Percentiles rank a stretch among this genome's conserved stretches.
Evolutionary conservation across 2,113 vertebrate species (phyloP).

Genomic region (Tetraodon nigroviridis): DNA sequence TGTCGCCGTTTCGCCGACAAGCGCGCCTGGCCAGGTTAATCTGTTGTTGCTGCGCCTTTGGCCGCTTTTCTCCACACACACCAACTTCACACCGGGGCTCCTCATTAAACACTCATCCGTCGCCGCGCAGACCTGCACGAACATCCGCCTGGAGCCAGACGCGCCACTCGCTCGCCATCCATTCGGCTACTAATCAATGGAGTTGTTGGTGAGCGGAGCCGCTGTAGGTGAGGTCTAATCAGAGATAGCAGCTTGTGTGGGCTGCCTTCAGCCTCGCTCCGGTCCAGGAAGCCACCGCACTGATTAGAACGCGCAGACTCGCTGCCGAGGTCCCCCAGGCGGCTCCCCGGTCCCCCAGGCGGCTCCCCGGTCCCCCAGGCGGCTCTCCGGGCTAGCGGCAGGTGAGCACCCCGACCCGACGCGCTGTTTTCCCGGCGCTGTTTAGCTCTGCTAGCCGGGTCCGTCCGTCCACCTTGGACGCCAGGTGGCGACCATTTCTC

Average conservation of each 20-base stretch:
- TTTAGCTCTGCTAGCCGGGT: neutral
- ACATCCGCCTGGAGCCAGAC: neutral
- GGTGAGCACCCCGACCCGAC: conserved; percentile 35
- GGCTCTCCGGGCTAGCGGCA: conserved; percentile 25
- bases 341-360: neutral
- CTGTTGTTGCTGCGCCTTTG: conserved; percentile 1
- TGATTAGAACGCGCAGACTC: conserved; percentile 19
- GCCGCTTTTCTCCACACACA: conserved; percentile 13
- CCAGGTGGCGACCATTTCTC: conserved; percentile 15
- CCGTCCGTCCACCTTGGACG: conserved; percentile 4
- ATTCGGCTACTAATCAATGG: conserved; percentile 25
- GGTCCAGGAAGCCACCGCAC: conserved; percentile 42
- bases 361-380: neutral
- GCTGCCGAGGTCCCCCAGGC: neutral
- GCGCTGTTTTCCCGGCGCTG: neutral
- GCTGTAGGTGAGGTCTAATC: conserved; percentile 28
- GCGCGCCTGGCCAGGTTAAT: neutral
- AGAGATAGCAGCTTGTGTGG: conserved; percentile 41
- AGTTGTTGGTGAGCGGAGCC: conserved; percentile 8
- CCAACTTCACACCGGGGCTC: conserved; percentile 35
- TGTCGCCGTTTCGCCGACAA: conserved; percentile 20
- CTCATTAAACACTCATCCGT: neutral
- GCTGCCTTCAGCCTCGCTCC: conserved; percentile 15
- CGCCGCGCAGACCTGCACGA: conserved; percentile 1
- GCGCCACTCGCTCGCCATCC: neutral